A percentile compares a stretch with the other conserved stretches of the same genome.
phyloP scores from a whole-genome alignment of 1,140 invertebrate species.

The Caenorhabditis briggsae region DNA sequence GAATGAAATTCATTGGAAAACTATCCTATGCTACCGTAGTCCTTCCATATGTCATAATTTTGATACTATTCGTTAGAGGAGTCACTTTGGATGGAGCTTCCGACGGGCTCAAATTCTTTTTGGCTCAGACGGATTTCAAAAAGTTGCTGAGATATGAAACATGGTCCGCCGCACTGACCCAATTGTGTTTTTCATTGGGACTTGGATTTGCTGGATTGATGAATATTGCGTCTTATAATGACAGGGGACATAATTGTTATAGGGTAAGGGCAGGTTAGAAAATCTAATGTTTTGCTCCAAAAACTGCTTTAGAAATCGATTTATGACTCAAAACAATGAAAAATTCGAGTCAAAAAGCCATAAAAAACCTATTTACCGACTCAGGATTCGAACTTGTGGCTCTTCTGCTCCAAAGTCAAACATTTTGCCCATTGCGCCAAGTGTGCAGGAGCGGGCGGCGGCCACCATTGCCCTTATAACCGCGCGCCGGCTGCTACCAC shows the following conservation, averaged over 20 bases:
- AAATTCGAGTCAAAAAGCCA: too few relatives aligned
- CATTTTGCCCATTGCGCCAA: too few relatives aligned
- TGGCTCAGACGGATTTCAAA: slow-evolving; percentile 62
- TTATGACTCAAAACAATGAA: too few relatives aligned
- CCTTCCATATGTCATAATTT: slow-evolving; percentile 86
- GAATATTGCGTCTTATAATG: slow-evolving; percentile 80
- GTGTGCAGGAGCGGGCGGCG: too few relatives aligned
- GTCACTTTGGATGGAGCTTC: slow-evolving; percentile 84
- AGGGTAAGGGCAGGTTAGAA: not conserved
- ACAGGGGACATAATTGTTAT: slow-evolving; percentile 78
- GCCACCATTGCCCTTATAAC: too few relatives aligned
- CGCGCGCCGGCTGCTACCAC: too few relatives aligned
- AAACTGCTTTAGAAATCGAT: too few relatives aligned
- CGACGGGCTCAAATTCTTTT: slow-evolving; percentile 83
- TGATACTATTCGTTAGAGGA: slow-evolving; percentile 83
- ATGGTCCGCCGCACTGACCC: slow-evolving; percentile 79
- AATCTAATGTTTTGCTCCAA: not conserved
- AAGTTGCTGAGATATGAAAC: slow-evolving; percentile 68
- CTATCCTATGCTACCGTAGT: slow-evolving; percentile 79
- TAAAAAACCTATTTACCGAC: too few relatives aligned
- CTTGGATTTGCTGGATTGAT: slow-evolving; percentile 80
- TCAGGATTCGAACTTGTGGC: too few relatives aligned
- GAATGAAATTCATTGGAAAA: slow-evolving; percentile 65
- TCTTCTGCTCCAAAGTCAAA: too few relatives aligned
- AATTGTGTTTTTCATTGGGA: slow-evolving; percentile 80